phyloP scores from a whole-genome alignment of 2,888 invertebrate genomes.

The Hirtodrosophila alboralis region DNA sequence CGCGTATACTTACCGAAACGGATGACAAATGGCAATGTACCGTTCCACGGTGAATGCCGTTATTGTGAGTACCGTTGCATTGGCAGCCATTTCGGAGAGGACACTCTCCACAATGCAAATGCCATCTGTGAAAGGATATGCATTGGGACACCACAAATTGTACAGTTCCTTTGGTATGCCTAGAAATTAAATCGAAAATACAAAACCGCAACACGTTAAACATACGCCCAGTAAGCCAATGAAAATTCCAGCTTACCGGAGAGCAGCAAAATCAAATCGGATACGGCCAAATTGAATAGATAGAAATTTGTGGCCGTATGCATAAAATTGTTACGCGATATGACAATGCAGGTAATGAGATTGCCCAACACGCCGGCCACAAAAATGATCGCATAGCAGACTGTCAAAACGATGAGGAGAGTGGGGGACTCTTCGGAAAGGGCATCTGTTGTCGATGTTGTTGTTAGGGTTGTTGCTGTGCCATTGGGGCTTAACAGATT shows the following conservation, averaged over 20 bases:
- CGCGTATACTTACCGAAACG: conserved; percentile 87
- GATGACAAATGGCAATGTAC: conserved; percentile 94
- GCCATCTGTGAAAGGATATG: conserved; percentile 90
- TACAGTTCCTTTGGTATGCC: conserved; percentile 93
- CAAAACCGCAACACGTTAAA: conserved; percentile 34
- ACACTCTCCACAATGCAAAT: conserved; percentile 91
- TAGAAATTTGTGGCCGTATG: conserved; percentile 93
- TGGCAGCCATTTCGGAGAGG: conserved; percentile 93
- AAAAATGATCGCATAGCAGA: conserved; percentile 87
- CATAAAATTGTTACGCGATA: conserved; percentile 92
- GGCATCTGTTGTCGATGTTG: conserved; percentile 18
- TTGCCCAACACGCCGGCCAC: conserved; percentile 92
- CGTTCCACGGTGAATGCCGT: conserved; percentile 95
- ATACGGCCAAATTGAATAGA: conserved; percentile 93
- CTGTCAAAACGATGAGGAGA: conserved; percentile 86
- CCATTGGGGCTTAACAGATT: conserved; percentile 55
- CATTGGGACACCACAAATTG: conserved; percentile 89
- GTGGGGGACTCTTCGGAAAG: conserved; percentile 55
- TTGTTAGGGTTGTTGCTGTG: conserved; percentile 11
- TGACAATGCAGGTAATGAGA: conserved; percentile 93
- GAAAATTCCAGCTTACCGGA: conserved; percentile 86
- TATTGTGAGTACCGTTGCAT: conserved; percentile 93
- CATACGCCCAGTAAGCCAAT: conserved; percentile 30
- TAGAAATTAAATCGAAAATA: conserved; percentile 28
- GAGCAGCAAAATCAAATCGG: conserved; percentile 90